These are phyloP conservation scores for Australoheros scitulus DNA, from an alignment of 2,113 vertebrate genomes.

Conservation along the genomic window DNA sequence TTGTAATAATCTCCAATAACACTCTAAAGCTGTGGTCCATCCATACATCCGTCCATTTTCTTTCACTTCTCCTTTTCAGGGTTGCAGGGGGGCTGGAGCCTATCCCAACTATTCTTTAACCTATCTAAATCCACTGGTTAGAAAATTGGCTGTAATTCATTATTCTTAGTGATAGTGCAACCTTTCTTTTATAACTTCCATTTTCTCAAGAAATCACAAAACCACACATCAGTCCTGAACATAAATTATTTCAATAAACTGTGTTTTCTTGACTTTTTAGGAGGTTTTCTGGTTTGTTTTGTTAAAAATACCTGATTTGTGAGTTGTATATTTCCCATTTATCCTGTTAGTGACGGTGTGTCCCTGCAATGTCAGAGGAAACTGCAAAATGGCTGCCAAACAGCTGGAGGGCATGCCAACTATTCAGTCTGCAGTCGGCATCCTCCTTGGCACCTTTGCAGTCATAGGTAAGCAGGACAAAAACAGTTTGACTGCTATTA, in stretches of 20 bases:
- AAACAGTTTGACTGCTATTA: not conserved
- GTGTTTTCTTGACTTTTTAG: not conserved
- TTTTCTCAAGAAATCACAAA: not conserved
- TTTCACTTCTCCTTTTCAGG: no score
- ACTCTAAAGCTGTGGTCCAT: not conserved
- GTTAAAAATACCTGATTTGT: not conserved
- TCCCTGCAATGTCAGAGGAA: constrained; percentile 80
- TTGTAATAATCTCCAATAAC: not conserved
- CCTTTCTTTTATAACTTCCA: not conserved
- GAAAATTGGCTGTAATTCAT: not conserved
- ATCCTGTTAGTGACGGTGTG: constrained; percentile 79
- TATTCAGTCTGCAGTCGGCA: constrained; percentile 81
- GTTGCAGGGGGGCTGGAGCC: no score
- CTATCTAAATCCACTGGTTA: not conserved
- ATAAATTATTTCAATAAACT: not conserved
- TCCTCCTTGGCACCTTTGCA: constrained; percentile 79
- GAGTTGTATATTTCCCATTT: not conserved
- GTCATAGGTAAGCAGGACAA: constrained; percentile 74
- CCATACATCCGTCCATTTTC: no score
- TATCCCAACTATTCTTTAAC: not conserved
- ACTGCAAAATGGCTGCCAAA: constrained; percentile 81
- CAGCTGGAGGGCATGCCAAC: constrained; percentile 84
- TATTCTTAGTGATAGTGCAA: not conserved
- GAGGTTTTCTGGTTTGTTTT: not conserved
- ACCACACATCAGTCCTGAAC: not conserved